Conservation (phyloP, 2,113 vertebrate species). For the Azemiops feae region DNA sequence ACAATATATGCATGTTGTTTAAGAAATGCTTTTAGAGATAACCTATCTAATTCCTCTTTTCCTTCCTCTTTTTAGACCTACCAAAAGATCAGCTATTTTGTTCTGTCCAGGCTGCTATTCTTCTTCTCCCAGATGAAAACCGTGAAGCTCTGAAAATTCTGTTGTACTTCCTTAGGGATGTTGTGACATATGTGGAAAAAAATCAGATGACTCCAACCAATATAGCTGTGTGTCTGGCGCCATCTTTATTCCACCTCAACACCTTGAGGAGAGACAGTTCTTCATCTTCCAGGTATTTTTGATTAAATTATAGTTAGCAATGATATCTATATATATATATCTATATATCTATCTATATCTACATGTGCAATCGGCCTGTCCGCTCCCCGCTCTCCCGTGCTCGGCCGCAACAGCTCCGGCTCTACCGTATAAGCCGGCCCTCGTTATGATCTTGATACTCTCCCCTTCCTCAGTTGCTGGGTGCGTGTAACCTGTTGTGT, state of each 20-base stretch:
- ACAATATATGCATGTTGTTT: background rate
- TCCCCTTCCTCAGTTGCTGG: too few species aligned
- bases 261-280: slow-evolving; percentile 72
- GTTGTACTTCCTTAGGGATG: slow-evolving; percentile 81
- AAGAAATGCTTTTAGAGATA: background rate
- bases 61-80: slow-evolving; percentile 66
- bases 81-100: slow-evolving; percentile 82
- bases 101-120: slow-evolving; percentile 81
- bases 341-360: too few species aligned
- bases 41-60: rapidly evolving
- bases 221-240: slow-evolving; percentile 85
- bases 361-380: too few species aligned
- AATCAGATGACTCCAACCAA: slow-evolving; percentile 92
- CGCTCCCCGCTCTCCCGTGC: too few species aligned
- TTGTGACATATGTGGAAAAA: slow-evolving; percentile 78
- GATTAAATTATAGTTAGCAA: background rate
- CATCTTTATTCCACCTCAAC: slow-evolving; percentile 88
- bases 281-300: slow-evolving; percentile 67
- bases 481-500: too few species aligned
- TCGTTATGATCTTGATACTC: too few species aligned
- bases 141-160: slow-evolving; percentile 80
- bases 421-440: too few species aligned
- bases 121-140: slow-evolving; percentile 85
- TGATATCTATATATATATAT: background rate
- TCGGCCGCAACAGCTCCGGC: too few species aligned